These are phyloP conservation scores for Ptychoptera contaminata DNA, from an alignment of 2,888 invertebrate genomes.

Conservation along the genomic window DNA sequence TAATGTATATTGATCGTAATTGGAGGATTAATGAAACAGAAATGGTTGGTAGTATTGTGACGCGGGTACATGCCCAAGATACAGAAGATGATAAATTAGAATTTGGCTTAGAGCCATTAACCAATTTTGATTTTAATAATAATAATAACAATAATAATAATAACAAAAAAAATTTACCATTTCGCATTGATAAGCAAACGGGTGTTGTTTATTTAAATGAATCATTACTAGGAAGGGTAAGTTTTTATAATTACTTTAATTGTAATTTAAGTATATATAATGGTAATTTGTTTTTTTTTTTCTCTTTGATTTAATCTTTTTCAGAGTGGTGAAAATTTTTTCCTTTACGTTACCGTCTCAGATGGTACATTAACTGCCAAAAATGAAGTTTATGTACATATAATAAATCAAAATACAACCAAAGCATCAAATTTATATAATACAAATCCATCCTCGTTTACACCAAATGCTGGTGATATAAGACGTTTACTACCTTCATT, in stretches of 20 bases:
- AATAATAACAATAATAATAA: constrained; percentile 11
- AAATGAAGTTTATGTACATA: constrained; percentile 49
- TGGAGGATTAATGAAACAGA: constrained; percentile 61
- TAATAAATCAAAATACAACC: constrained; percentile 23
- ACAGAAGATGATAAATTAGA: constrained; percentile 44
- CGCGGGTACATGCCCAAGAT: constrained; percentile 50
- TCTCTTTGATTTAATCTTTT: constrained; percentile 17
- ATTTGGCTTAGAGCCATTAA: constrained; percentile 52
- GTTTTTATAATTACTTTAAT: constrained; percentile 15
- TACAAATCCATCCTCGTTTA: constrained; percentile 19
- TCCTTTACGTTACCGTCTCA: constrained; percentile 49
- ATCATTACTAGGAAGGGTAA: constrained; percentile 59
- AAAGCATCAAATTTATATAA: constrained; percentile 19
- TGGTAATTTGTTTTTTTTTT: constrained; percentile 4
- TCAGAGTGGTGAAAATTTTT: constrained; percentile 49
- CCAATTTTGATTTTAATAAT: constrained; percentile 14
- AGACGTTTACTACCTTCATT: constrained; percentile 27
- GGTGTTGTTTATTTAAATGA: constrained; percentile 69
- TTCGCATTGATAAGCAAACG: constrained; percentile 55
- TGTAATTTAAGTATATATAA: constrained; percentile 5
- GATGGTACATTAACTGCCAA: constrained; percentile 50
- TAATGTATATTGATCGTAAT: constrained; percentile 51
- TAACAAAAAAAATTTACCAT: constrained; percentile 41
- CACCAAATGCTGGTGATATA: constrained; percentile 22
- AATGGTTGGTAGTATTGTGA: constrained; percentile 53